Conservation (phyloP, 2,797 vertebrate species). For the Valencia hispanica region DNA sequence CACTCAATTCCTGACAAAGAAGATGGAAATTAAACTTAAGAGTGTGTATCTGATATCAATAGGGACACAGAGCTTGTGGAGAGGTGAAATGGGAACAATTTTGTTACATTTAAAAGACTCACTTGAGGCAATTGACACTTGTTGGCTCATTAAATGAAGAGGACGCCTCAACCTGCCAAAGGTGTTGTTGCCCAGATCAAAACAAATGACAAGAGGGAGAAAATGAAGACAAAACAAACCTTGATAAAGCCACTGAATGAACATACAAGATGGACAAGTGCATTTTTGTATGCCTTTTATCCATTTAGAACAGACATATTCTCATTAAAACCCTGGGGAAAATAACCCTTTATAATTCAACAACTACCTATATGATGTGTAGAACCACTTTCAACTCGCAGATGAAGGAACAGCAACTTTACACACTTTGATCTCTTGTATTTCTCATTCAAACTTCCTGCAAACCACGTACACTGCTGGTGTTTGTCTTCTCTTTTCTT, state of each 20-base stretch:
- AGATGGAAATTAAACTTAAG: slow-evolving; percentile 55
- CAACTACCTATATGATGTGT: background rate
- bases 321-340: slow-evolving; percentile 35
- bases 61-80: slow-evolving; percentile 32
- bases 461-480: slow-evolving; percentile 48
- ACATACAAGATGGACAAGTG: background rate
- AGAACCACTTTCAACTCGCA: background rate
- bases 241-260: slow-evolving; percentile 8
- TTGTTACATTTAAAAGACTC: slow-evolving; percentile 60
- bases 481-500: slow-evolving; percentile 12
- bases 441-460: slow-evolving; percentile 53
- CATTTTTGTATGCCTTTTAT: background rate
- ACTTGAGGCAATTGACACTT: slow-evolving; percentile 59
- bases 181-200: slow-evolving; percentile 41
- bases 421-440: slow-evolving; percentile 49
- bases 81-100: slow-evolving; percentile 57
- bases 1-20: slow-evolving; percentile 41
- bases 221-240: slow-evolving; percentile 11
- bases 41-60: slow-evolving; percentile 60
- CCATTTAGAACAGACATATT: slow-evolving; percentile 11
- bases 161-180: slow-evolving; percentile 43
- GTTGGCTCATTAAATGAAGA: slow-evolving; percentile 59
- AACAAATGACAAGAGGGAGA: slow-evolving; percentile 23
- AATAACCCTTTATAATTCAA: slow-evolving; percentile 7
- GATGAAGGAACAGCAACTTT: slow-evolving; percentile 14